Evolutionary conservation across 2,888 invertebrate species (phyloP).

Genomic region (Lasius platythorax): DNA sequence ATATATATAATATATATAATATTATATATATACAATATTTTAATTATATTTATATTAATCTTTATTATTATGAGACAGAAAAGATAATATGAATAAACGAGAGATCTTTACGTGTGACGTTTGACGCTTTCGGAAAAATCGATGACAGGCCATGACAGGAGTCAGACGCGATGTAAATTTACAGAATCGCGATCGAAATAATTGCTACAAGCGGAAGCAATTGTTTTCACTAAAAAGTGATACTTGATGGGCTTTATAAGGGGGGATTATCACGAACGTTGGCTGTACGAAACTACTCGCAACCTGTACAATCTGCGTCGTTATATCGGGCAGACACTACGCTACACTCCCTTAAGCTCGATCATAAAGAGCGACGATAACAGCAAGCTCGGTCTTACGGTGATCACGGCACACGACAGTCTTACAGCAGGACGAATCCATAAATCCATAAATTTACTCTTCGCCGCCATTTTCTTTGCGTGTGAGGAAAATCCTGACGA

Average conservation of each 20-base stretch:
- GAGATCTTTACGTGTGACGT: background rate
- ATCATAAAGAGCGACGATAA: conserved; percentile 78
- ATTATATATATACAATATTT: background rate
- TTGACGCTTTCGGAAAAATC: background rate
- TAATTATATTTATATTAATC: background rate
- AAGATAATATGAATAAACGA: background rate
- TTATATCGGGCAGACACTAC: conserved; percentile 39
- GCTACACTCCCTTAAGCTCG: conserved; percentile 74
- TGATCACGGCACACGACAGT: conserved; percentile 67
- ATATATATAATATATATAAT: too few relatives aligned
- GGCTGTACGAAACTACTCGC: background rate
- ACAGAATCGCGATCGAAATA: background rate
- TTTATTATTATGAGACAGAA: background rate
- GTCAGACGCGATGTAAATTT: conserved; percentile 8
- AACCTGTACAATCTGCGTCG: conserved; percentile 62
- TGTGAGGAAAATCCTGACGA: conserved; percentile 60
- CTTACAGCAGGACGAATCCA: conserved; percentile 69
- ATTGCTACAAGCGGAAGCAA: conserved; percentile 32
- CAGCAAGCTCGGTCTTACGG: conserved; percentile 56
- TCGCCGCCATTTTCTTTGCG: conserved; percentile 70
- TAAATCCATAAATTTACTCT: conserved; percentile 69
- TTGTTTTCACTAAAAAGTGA: conserved; percentile 55
- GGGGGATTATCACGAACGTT: conserved; percentile 30
- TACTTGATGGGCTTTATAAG: conserved; percentile 53
- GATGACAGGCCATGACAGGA: background rate